A percentile compares a stretch with the other conserved stretches of the same genome.
phyloP scores from a whole-genome alignment of 2,797 vertebrate genomes.

The Harpagifer antarcticus region DNA sequence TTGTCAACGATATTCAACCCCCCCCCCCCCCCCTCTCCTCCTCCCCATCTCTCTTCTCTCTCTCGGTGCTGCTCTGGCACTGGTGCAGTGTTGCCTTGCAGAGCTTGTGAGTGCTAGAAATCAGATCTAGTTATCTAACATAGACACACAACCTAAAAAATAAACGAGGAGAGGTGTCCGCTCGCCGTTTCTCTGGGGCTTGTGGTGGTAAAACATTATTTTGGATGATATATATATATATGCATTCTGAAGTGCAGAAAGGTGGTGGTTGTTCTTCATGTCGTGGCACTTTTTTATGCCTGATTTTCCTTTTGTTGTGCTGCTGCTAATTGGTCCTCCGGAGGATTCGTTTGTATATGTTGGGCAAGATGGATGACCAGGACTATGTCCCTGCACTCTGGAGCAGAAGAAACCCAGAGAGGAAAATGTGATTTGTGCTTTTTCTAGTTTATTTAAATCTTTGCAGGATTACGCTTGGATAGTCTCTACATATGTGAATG shows the following conservation, averaged over 20 bases:
- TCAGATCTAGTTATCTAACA: slow-evolving; percentile 78
- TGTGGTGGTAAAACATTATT: slow-evolving; percentile 36
- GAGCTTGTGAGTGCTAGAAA: slow-evolving; percentile 71
- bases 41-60: slow-evolving; percentile 34
- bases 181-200: slow-evolving; percentile 45
- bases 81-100: slow-evolving; percentile 80
- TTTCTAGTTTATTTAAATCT: slow-evolving; percentile 22
- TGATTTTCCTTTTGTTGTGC: slow-evolving; percentile 58
- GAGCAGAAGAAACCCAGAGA: slow-evolving; percentile 46
- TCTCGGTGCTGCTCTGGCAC: slow-evolving; percentile 54
- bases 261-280: slow-evolving; percentile 45
- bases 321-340: slow-evolving; percentile 75
- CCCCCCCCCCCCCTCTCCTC: neutral
- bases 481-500: neutral
- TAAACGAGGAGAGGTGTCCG: slow-evolving; percentile 52
- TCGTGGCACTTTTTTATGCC: slow-evolving; percentile 43
- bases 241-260: slow-evolving; percentile 38
- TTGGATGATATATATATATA: slow-evolving; percentile 33
- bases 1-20: slow-evolving; percentile 48
- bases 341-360: slow-evolving; percentile 67
- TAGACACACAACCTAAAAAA: slow-evolving; percentile 38
- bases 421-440: slow-evolving; percentile 41
- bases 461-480: slow-evolving; percentile 14
- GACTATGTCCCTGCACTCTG: slow-evolving; percentile 52
- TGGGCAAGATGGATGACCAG: slow-evolving; percentile 73